phyloP scores from a whole-genome alignment of 2,113 vertebrate genomes.

The Brachyhypopomus occidentalis region DNA sequence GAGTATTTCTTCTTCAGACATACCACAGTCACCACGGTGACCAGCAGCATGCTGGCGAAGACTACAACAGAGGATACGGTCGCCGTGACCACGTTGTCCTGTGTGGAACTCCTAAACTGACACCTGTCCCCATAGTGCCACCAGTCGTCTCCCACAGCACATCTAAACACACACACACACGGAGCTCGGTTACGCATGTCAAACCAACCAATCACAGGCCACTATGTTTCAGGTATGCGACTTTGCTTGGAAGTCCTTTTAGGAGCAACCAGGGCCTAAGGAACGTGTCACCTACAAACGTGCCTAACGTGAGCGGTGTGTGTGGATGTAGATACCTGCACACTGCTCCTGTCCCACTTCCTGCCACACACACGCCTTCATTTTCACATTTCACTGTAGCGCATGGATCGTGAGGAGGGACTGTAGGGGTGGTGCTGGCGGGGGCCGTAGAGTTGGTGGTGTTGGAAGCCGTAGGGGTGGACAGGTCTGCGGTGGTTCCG shows the following conservation, averaged over 20 bases:
- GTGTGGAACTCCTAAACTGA: constrained; percentile 75
- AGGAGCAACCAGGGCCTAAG: too few relatives aligned
- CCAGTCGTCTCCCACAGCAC: constrained; percentile 79
- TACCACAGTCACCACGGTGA: constrained; percentile 64
- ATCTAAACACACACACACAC: constrained; percentile 71
- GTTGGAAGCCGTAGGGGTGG: not conserved
- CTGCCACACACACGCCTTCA: constrained; percentile 75
- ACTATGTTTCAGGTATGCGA: too few relatives aligned
- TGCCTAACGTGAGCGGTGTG: not conserved
- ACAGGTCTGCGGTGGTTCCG: not conserved
- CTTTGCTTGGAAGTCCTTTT: too few relatives aligned
- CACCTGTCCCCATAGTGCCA: constrained; percentile 85
- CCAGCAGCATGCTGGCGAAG: constrained; percentile 69
- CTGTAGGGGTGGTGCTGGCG: not conserved
- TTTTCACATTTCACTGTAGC: constrained; percentile 76
- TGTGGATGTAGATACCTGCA: constrained; percentile 79
- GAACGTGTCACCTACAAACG: too few relatives aligned
- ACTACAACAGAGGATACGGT: constrained; percentile 67
- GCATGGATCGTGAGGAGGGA: constrained; percentile 58
- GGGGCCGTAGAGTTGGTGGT: fast-evolving
- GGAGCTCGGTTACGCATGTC: not conserved
- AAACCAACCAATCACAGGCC: too few relatives aligned
- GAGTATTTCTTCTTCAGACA: constrained; percentile 71
- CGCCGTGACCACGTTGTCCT: constrained; percentile 73
- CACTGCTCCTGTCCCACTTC: constrained; percentile 9